Percentiles rank a stretch among this genome's conserved stretches.
These are phyloP conservation scores for Percopsis transmontana DNA, from an alignment of 2,113 vertebrate species.

Conservation along the genomic window DNA sequence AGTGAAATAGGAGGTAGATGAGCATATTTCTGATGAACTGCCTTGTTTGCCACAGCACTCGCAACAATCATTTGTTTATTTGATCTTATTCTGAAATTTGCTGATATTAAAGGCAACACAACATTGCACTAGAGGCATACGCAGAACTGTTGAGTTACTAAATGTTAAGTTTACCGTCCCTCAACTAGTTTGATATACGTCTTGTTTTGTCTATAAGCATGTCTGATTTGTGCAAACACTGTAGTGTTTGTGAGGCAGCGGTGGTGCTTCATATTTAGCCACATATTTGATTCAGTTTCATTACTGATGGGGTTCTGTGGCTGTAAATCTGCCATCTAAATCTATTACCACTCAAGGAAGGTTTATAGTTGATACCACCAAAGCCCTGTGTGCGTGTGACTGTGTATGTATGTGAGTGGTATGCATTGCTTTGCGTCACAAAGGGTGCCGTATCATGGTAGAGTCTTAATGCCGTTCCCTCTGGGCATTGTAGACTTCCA, in stretches of 20 bases:
- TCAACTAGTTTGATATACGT: no score
- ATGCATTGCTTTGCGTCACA: conserved; percentile 44
- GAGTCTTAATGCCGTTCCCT: conserved; percentile 51
- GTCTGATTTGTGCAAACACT: no score
- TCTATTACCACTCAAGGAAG: conserved; percentile 33
- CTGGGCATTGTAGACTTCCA: conserved; percentile 52
- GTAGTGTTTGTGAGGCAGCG: conserved; percentile 27
- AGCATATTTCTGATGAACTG: no score
- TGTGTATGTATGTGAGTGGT: conserved; percentile 18
- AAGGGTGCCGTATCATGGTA: conserved; percentile 55
- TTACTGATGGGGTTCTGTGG: conserved; percentile 45
- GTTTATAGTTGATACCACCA: conserved; percentile 49
- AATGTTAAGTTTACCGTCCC: no score
- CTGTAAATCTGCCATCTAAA: conserved; percentile 63
- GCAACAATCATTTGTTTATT: no score
- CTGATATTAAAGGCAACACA: no score
- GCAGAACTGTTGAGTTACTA: no score
- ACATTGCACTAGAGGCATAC: no score
- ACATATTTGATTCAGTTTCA: conserved; percentile 58
- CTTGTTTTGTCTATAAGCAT: no score
- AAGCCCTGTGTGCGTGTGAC: conserved; percentile 19
- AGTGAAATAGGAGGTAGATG: no score
- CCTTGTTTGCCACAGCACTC: no score
- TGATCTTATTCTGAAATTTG: no score
- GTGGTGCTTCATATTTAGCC: conserved; percentile 37